These are phyloP conservation scores for Clarias laeviceps DNA, from an alignment of 2,797 vertebrate genomes.

Conservation along the genomic window DNA sequence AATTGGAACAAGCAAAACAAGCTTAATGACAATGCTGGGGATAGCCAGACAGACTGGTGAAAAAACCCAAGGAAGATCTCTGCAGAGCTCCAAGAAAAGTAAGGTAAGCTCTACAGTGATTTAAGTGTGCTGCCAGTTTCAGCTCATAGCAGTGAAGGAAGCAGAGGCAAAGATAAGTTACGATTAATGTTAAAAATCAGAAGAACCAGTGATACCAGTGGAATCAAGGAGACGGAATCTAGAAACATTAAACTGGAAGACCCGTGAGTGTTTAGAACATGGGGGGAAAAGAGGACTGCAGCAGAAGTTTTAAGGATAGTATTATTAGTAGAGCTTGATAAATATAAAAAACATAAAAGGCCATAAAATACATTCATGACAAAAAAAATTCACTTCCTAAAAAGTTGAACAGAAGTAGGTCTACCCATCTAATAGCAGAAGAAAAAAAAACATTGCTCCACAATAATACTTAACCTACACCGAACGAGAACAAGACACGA, in stretches of 20 bases:
- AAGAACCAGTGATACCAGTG: neutral
- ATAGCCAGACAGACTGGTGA: neutral
- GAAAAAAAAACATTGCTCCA: neutral
- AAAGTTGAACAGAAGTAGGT: neutral
- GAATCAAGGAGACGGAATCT: neutral
- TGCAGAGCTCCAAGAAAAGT: conserved; percentile 28
- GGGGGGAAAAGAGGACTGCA: neutral
- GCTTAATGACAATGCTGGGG: conserved; percentile 3
- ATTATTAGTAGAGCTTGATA: neutral
- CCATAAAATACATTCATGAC: neutral
- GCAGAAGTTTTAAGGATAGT: neutral
- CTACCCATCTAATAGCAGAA: neutral
- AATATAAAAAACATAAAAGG: neutral
- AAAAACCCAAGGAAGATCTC: conserved; percentile 3
- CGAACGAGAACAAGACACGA: neutral
- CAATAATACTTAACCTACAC: neutral
- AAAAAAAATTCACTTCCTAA: neutral
- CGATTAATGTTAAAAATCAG: conserved; percentile 29
- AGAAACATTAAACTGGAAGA: conserved; percentile 28
- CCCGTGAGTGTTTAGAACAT: neutral
- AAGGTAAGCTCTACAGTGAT: conserved; percentile 12
- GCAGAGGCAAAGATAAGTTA: conserved; percentile 1
- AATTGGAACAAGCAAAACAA: conserved; percentile 1
- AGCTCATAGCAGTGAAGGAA: conserved; percentile 24
- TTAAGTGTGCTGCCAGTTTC: neutral